Percentiles rank a stretch among this genome's conserved stretches.
Conservation (phyloP, 2,888 invertebrate species). For the Trachelus stipa region DNA sequence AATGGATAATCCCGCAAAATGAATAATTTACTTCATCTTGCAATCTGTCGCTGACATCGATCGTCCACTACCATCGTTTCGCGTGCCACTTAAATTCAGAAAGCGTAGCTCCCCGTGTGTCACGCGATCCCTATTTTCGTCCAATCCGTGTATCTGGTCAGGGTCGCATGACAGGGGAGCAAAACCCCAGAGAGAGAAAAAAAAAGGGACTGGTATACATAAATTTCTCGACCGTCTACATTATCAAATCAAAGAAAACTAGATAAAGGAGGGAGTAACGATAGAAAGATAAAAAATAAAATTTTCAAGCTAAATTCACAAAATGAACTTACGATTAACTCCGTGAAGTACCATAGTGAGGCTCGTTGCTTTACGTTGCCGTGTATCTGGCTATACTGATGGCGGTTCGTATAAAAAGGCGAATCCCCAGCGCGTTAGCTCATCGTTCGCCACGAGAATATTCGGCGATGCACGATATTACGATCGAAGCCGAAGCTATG, state of each 20-base stretch:
- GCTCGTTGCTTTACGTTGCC: constrained; percentile 34
- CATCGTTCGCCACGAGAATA: not conserved
- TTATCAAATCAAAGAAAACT: constrained; percentile 2
- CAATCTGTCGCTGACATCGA: constrained; percentile 1
- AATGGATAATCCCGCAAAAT: not conserved
- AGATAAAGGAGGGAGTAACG: not conserved
- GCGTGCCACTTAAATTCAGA: not conserved
- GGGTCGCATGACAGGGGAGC: constrained; percentile 27
- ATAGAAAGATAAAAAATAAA: not conserved
- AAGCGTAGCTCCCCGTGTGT: not conserved
- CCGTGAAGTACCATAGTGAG: constrained; percentile 64
- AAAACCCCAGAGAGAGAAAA: not conserved
- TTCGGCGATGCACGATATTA: not conserved
- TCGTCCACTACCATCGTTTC: not conserved
- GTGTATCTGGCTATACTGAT: constrained; percentile 30
- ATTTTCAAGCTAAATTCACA: not conserved
- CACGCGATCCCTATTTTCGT: constrained; percentile 18
- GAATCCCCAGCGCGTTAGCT: not conserved
- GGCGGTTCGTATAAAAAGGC: not conserved
- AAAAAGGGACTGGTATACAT: constrained; percentile 3
- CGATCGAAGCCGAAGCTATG: not conserved
- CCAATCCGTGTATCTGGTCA: constrained; percentile 38
- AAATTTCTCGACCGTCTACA: not conserved
- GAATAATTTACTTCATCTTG: not conserved
- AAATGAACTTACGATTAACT: constrained; percentile 61